Conservation (phyloP, 37 sponge, comb jelly and placozoan genomes). For the Amphimedon queenslandica region DNA sequence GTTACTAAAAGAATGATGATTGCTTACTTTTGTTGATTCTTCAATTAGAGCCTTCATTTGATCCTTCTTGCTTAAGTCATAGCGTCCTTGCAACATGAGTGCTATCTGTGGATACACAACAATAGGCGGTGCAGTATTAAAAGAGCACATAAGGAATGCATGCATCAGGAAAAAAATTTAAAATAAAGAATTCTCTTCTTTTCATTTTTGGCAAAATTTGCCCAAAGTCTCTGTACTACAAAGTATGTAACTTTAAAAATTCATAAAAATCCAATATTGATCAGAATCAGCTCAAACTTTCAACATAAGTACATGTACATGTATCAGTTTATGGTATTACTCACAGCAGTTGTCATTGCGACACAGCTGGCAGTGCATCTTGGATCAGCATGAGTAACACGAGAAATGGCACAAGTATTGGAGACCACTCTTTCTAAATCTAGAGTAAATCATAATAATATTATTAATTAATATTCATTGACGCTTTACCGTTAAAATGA, state of each 20-base stretch:
- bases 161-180: too few relatives aligned
- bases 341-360: slow-evolving; percentile 83
- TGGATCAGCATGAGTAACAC: slow-evolving; percentile 86
- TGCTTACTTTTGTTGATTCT: slow-evolving; percentile 27
- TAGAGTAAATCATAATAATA: slow-evolving; percentile 5
- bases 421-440: slow-evolving; percentile 63
- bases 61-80: slow-evolving; percentile 34
- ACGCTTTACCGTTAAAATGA: slow-evolving; percentile 60
- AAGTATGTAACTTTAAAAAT: too few relatives aligned
- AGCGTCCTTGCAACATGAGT: slow-evolving; percentile 67
- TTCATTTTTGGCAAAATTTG: too few relatives aligned
- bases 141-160: background rate
- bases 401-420: slow-evolving; percentile 61
- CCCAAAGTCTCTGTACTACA: background rate
- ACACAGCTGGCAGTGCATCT: slow-evolving; percentile 86
- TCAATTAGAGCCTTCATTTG: slow-evolving; percentile 44
- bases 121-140: background rate
- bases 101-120: slow-evolving; percentile 47
- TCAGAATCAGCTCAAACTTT: too few relatives aligned
- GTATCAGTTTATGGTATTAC: background rate
- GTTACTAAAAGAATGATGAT: slow-evolving; percentile 8
- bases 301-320: too few relatives aligned
- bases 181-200: too few relatives aligned
- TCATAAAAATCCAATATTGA: too few relatives aligned
- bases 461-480: background rate